Base-by-base conservation (phyloP, 2,888 invertebrate species). In the Rugalucina vietnamica region DNA sequence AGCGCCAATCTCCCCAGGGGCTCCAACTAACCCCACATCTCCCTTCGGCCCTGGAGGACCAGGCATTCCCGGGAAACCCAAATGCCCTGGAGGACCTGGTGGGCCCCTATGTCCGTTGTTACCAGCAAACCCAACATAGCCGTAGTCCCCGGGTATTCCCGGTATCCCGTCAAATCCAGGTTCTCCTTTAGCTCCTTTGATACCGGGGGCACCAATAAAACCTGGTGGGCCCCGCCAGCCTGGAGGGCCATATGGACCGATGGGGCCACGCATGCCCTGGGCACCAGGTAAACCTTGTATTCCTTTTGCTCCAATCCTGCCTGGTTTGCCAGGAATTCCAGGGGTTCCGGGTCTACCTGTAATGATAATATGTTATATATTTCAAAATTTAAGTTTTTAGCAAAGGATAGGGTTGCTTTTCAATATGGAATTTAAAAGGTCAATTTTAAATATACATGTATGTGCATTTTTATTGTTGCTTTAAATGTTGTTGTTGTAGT, bases 201-300 rank as follows among this genome's bases (percentile, higher is more conserved):
- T 75, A 1, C 87, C 87, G 14, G 36, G 34, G 10, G 74, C 12
- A 14, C 87, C 87, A 1, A 73, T 36, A 39, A 81, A 81, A 18
- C 87, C 87, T 1, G 74, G 77, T 1, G 77, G 79, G 3, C 87
- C 87, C 18, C 34, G 49, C 85, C 85, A 87, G 0, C 87, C 87
- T 4, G 83, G 87, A 8, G 83, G 85, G 4, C 87, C 87, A 36
- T 74, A 87, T 29, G 87, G 81, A 5, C 87, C 87, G 12, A 24
- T 77, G 0, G 87, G 87, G 10, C 87, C 87, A 14, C 79, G 57
- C 10, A 84, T 65, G 1, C 87, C 87, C 14, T 43, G 76, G 2
- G 39, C 14, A 4, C 87, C 87, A 0, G n/a, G 27, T 2, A 72
- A 34, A 14, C 87, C 87, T 73, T 79, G 80, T 0, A 74, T 49